Base-by-base conservation (phyloP, 2,888 invertebrate species). In the Archaeoteleia sp. region DNA sequence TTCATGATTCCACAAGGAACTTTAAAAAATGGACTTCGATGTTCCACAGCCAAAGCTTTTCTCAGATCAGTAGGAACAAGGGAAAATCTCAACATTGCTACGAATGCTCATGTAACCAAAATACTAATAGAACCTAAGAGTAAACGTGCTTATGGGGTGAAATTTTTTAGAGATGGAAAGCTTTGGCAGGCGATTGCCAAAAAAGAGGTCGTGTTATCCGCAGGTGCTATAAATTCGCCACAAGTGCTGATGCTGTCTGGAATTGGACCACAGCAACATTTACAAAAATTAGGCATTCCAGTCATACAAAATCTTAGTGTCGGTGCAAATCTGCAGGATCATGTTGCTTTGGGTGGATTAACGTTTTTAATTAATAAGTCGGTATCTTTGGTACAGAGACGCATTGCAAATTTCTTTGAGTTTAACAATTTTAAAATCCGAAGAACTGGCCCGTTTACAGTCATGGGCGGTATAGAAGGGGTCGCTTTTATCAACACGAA, bases 21-120 rank as follows among this genome's bases (percentile, higher is more conserved):
- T 0, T 86, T 89, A 0, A 86, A 86, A 43, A 83, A 90, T 74
- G 91, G 92, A 1, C 85, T 85, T 70, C 86, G 92, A 69, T 83
- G 87, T 39, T 92, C 91, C 14, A 86, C 88, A 0, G 91, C 92
- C 75, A 82, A 80, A 1, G 92, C 91, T 0, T 92, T 88, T 71
- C 89, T 92, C n/a, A 85, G 89, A 71, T 90, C 91, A 0, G 89
- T 92, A 48, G 86, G 91, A 37, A 72, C 87, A n/a, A 76, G 88
- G 15, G 73, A 74, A 12, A 86, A 86, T 65, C 66, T 85, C 2
- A 71, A 70, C 14, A 68, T 86, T 13, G 71, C 77, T 62, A 88
- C 89, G 67, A 84, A 88, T 62, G 85, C 88, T 1, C 71, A 83
- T 14, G 89, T 87, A 7, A 83, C 85, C 29, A 86, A 85, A 70